phyloP scores from a whole-genome alignment of 2,888 invertebrate species.

The Apotomis capreana region DNA sequence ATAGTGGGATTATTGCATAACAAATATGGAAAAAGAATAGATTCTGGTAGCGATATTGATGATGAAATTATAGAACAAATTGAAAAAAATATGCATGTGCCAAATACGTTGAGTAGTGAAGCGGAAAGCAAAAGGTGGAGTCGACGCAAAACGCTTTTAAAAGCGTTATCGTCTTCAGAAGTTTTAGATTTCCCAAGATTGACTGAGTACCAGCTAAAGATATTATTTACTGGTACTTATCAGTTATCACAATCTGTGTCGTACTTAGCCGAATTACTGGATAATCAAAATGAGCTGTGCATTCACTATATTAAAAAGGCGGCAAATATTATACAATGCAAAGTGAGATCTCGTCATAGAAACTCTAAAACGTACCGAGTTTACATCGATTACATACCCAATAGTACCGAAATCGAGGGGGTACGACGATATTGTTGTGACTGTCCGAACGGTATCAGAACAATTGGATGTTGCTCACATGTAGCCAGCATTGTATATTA shows the following conservation, averaged over 20 bases:
- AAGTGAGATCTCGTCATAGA: slow-evolving; percentile 2
- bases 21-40: slow-evolving; percentile 3
- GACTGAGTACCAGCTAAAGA: slow-evolving; percentile 5
- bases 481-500: background rate
- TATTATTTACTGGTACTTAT: slow-evolving; percentile 7
- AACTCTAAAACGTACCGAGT: slow-evolving; percentile 6
- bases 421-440: slow-evolving; percentile 5
- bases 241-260: slow-evolving; percentile 13
- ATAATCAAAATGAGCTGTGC: background rate
- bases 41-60: background rate
- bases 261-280: slow-evolving; percentile 7
- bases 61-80: slow-evolving; percentile 1
- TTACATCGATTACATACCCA: slow-evolving; percentile 5
- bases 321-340: background rate
- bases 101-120: background rate
- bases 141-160: background rate
- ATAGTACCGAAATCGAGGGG: slow-evolving; percentile 6
- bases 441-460: background rate
- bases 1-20: slow-evolving; percentile 5
- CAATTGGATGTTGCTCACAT: too few species aligned
- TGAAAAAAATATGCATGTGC: background rate
- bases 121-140: slow-evolving; percentile 4
- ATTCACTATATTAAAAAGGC: background rate
- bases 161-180: slow-evolving; percentile 6
- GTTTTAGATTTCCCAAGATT: slow-evolving; percentile 10